phyloP scores from a whole-genome alignment of 2,113 vertebrate species.

The Elgaria multicarinata region DNA sequence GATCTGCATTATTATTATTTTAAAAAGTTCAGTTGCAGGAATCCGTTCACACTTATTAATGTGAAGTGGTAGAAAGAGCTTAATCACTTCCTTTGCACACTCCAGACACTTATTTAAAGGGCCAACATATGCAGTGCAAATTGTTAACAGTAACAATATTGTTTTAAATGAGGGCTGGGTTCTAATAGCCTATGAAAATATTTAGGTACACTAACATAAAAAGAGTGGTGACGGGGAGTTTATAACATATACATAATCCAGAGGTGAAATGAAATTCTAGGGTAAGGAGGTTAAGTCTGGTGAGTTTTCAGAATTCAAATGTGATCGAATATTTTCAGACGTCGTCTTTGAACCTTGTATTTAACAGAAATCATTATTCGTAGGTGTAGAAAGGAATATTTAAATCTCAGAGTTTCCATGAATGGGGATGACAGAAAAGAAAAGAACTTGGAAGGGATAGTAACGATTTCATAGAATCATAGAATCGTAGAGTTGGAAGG shows the following conservation, averaged over 20 bases:
- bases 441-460: too few relatives aligned
- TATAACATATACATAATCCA: not conserved
- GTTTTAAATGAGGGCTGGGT: not conserved
- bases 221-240: accelerated
- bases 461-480: too few relatives aligned
- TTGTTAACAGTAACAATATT: not conserved
- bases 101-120: not conserved
- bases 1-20: constrained; percentile 49
- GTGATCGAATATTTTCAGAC: not conserved
- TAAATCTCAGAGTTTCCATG: too few relatives aligned
- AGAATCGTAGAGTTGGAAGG: too few relatives aligned
- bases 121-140: constrained; percentile 4
- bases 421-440: too few relatives aligned
- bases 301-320: not conserved
- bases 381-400: too few relatives aligned
- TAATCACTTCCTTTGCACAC: not conserved
- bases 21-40: constrained; percentile 4
- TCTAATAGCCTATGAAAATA: not conserved
- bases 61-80: not conserved
- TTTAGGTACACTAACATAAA: not conserved
- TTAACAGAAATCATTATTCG: not conserved
- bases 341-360: not conserved
- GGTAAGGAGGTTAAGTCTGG: too few relatives aligned
- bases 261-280: not conserved
- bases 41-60: not conserved